These are phyloP conservation scores for Patella depressa DNA, from an alignment of 2,888 invertebrate species.

Conservation along the genomic window DNA sequence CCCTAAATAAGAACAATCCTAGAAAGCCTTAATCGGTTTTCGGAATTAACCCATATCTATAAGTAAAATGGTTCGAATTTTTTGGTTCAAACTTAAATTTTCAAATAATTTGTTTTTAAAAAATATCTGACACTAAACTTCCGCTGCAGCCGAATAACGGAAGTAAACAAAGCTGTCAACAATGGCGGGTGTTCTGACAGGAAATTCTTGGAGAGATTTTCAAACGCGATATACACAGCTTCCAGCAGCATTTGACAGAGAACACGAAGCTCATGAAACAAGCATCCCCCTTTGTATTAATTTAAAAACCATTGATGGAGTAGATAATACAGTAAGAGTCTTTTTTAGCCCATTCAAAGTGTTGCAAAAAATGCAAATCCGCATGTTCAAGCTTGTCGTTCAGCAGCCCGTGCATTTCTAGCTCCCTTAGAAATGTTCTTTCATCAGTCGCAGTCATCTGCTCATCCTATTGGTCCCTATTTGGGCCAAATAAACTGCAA, in stretches of 20 bases:
- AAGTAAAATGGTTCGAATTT: too few relatives aligned
- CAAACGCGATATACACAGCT: constrained; percentile 52
- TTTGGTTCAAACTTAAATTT: too few relatives aligned
- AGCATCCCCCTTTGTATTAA: constrained; percentile 61
- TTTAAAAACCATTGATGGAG: constrained; percentile 55
- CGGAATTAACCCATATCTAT: too few relatives aligned
- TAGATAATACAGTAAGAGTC: constrained; percentile 44
- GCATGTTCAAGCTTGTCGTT: not conserved
- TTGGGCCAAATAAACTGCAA: too few relatives aligned
- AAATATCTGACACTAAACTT: too few relatives aligned
- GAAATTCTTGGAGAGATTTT: constrained; percentile 61
- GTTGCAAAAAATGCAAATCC: constrained; percentile 20
- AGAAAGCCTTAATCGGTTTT: too few relatives aligned
- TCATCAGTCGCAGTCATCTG: not conserved
- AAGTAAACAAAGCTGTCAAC: constrained; percentile 36
- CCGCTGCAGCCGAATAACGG: constrained; percentile 10
- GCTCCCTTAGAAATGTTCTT: not conserved
- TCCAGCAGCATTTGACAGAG: constrained; percentile 62
- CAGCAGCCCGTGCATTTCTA: constrained; percentile 30
- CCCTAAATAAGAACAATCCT: too few relatives aligned
- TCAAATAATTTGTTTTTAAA: too few relatives aligned
- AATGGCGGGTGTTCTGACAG: constrained; percentile 60
- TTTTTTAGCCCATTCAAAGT: not conserved
- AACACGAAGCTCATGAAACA: constrained; percentile 56
- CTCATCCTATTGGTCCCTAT: too few relatives aligned